Conservation (phyloP, 2,797 vertebrate genomes). For the Argyrosomus regius region DNA sequence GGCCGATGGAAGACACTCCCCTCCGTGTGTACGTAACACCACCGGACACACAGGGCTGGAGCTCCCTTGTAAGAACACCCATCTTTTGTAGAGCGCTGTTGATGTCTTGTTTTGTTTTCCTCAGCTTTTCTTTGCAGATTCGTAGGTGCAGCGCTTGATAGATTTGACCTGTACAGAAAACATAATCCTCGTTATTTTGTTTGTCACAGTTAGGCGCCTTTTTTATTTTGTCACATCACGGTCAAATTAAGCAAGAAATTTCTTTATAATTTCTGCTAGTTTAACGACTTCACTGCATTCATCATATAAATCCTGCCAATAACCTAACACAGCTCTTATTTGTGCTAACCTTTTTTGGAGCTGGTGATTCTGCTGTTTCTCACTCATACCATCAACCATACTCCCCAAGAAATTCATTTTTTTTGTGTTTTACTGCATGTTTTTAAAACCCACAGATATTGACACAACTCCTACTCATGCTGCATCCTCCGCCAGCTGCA, state of each 20-base stretch:
- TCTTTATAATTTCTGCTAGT: slow-evolving; percentile 5
- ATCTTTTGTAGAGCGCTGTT: slow-evolving; percentile 1
- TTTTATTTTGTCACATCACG: slow-evolving; percentile 10
- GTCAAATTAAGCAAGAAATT: slow-evolving; percentile 4
- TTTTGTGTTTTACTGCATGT: slow-evolving; percentile 62
- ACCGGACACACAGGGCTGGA: slow-evolving; percentile 94
- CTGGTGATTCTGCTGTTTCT: slow-evolving; percentile 50
- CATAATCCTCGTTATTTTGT: slow-evolving; percentile 10
- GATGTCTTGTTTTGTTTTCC: too few species aligned
- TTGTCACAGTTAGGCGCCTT: slow-evolving; percentile 12
- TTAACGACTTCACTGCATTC: slow-evolving; percentile 24
- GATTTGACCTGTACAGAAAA: slow-evolving; percentile 7
- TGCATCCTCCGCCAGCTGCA: slow-evolving; percentile 58
- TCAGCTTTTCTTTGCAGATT: slow-evolving; percentile 23
- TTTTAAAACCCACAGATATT: slow-evolving; percentile 44
- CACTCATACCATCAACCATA: slow-evolving; percentile 66
- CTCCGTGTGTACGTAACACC: slow-evolving; percentile 94
- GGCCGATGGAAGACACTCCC: slow-evolving; percentile 97
- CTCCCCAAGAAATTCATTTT: slow-evolving; percentile 37
- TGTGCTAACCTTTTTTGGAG: slow-evolving; percentile 43
- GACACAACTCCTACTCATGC: slow-evolving; percentile 53
- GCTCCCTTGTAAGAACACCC: slow-evolving; percentile 91
- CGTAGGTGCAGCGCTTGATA: slow-evolving; percentile 11
- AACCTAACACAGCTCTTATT: slow-evolving; percentile 30
- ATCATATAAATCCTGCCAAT: slow-evolving; percentile 3